Percentiles rank a stretch among this genome's conserved stretches.
Conservation (phyloP, 2,113 vertebrate species). For the Pagrus major region DNA sequence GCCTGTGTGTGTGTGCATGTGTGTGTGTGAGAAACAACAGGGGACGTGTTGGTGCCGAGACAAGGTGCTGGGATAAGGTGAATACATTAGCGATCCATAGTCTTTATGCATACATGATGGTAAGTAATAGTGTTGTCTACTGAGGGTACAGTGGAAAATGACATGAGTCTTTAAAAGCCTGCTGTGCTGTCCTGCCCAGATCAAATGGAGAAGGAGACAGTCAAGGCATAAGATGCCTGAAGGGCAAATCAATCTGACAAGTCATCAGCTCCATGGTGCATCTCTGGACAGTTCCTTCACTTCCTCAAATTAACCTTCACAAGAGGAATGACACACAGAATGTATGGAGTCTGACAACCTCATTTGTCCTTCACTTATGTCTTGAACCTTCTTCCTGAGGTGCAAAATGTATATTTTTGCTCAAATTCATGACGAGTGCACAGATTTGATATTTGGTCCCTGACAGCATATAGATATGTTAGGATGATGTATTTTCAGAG, state of each 20-base stretch:
- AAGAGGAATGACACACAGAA: conserved; percentile 39
- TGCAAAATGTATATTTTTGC: conserved; percentile 9
- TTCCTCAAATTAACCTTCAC: conserved; percentile 79
- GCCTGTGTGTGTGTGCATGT: conserved; percentile 14
- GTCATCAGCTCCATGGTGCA: conserved; percentile 63
- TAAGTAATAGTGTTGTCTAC: conserved; percentile 64
- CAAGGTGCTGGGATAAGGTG: conserved; percentile 56
- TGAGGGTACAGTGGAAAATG: conserved; percentile 50
- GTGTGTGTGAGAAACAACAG: conserved; percentile 49
- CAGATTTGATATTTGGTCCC: conserved; percentile 5
- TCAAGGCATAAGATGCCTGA: conserved; percentile 62
- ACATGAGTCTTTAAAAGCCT: conserved; percentile 57
- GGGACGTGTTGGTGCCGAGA: conserved; percentile 58
- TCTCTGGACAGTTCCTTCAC: conserved; percentile 66
- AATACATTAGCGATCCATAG: conserved; percentile 67
- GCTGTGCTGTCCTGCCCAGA: conserved; percentile 41
- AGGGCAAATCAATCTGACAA: conserved; percentile 79
- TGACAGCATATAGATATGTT: not conserved
- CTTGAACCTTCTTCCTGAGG: not conserved
- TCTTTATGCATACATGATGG: conserved; percentile 67
- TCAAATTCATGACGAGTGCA: not conserved
- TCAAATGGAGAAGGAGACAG: conserved; percentile 53
- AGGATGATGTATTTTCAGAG: not conserved
- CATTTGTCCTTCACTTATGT: conserved; percentile 35
- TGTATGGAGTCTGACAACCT: conserved; percentile 26